Evolutionary conservation across 1,140 invertebrate species (phyloP), one percentile per base, ranked within the genome.

Genomic region (Neodiprion virginianus): DNA sequence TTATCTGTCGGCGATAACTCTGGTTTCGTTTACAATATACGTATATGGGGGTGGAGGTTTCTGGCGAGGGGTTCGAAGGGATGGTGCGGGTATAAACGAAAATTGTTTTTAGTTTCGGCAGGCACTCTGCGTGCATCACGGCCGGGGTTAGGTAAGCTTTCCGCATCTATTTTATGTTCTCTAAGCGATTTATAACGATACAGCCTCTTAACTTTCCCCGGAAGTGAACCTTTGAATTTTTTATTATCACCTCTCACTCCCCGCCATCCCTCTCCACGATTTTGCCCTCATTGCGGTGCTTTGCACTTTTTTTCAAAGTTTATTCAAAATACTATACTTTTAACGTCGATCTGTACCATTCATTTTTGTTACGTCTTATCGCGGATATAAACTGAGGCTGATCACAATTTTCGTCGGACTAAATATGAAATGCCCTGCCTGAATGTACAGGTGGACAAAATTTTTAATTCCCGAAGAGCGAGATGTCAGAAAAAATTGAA

Each of bases 141-240:
- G 28, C 5, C 28, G 28, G 28, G 53, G 3, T 17, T 5, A 61
- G 53, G 53, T 61, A 69, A 69, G 40, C 67, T 69, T 21, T 12
- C 11, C 40, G 40, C 67, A 4, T 69, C 67, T 69, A 47, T 23
- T 47, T 47, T 23, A 69, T 11, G 67, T 23, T 69, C 17, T 47
- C 67, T 69, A 21, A 69, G 40, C 17, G 67, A 69, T 69, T 69
- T 69, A 69, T 69, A 69, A 69, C 67, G 67, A 69, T 69, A 69
- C 67, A 7, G 21, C 21, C 67, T 47, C 67, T 14, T 69, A 69
- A 21, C 53, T 7, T 61, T 61, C 53, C 4, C 53, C 53, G 53
- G 53, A 61, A 61, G 53, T 61, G 8, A 61, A 8, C n/a, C 53
- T 17, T 61, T 61, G 53, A 61, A 61, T 61, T 61, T 61, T 61